These are phyloP conservation scores for Riparia riparia DNA, from an alignment of 2,113 vertebrate genomes.

Conservation along the genomic window DNA sequence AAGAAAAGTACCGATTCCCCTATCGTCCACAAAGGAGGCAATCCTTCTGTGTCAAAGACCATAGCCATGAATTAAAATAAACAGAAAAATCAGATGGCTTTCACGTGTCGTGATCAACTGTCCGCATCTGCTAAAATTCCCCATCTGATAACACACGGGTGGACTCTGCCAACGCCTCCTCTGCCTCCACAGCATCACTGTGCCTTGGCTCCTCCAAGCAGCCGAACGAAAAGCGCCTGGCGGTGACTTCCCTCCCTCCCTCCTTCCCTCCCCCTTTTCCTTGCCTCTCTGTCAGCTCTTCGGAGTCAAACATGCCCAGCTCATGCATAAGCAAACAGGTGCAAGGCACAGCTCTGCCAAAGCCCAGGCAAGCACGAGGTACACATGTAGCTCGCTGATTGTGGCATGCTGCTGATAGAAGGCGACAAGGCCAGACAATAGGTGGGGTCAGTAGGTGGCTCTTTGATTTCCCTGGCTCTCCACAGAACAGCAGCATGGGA, in stretches of 20 bases:
- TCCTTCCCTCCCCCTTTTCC: not conserved
- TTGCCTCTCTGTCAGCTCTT: conserved; percentile 20
- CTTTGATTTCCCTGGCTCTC: conserved; percentile 78
- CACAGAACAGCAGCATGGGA: conserved; percentile 63
- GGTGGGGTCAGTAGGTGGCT: conserved; percentile 79
- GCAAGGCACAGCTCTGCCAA: conserved; percentile 74
- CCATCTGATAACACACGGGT: not conserved
- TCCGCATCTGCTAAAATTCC: not conserved
- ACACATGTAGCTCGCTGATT: conserved; percentile 79
- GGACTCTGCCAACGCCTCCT: not conserved
- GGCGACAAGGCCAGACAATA: conserved; percentile 78
- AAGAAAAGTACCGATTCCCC: not conserved
- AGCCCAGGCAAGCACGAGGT: conserved; percentile 72
- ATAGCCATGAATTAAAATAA: not conserved
- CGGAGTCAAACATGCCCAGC: conserved; percentile 73
- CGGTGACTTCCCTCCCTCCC: not conserved
- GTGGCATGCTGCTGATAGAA: conserved; percentile 73
- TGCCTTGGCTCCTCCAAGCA: not conserved
- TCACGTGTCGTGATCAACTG: not conserved
- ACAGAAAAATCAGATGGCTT: not conserved
- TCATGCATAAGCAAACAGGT: conserved; percentile 85
- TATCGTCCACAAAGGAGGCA: not conserved
- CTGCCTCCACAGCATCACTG: not conserved
- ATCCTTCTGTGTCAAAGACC: not conserved
- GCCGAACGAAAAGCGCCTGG: conserved; percentile 34